Evolutionary conservation across 2,113 vertebrate species (phyloP), one percentile per base, ranked within the genome.

Genomic region (Sclerurus mexicanus): DNA sequence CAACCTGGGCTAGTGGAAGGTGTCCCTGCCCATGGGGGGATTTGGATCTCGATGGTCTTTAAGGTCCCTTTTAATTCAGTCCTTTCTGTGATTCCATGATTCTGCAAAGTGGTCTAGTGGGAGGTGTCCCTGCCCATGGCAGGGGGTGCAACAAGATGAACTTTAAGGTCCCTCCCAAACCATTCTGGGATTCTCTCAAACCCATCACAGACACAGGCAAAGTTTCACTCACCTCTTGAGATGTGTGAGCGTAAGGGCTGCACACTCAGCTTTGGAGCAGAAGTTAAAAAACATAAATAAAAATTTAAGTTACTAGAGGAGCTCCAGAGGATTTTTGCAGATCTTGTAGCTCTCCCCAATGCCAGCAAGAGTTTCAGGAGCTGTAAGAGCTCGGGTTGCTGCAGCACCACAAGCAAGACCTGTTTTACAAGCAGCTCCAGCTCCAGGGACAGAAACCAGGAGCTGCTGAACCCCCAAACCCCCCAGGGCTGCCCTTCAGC

Each of bases 1-100:
- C 7, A 66, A 1, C 7, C 31, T 81, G 76, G 21, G 18, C 8
- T 1, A 19, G 59, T 12, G 69, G 46, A 0, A 74, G 68, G 44
- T 53, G 59, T 62, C 71, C n/a, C 37, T 74, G 68, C 35, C 67
- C 37, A 9, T 33, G 59, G 52, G 69, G 27, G 12, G 15, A 47
- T 47, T 47, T 67, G 44, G 23, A 7, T 16, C 13, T 5, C 14
- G n/a, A 0, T 55, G 25, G 7, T 9, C 0, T 60, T 42, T 62
- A 1, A 27, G 22, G 7, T 39, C 21, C 31, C 21, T 35, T 27
- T 59, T 18, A 37, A 27, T 14, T 24, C 59, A 66, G 42, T 27
- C 9, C 3, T 47, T 47, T 47, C 47, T 47, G 47, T 47, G 47
- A 58, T 50, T 37, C 27, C 7, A 35, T 20, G 12, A 37, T 23